Conservation (phyloP, 2,797 vertebrate genomes). For the Lithobates pipiens region DNA sequence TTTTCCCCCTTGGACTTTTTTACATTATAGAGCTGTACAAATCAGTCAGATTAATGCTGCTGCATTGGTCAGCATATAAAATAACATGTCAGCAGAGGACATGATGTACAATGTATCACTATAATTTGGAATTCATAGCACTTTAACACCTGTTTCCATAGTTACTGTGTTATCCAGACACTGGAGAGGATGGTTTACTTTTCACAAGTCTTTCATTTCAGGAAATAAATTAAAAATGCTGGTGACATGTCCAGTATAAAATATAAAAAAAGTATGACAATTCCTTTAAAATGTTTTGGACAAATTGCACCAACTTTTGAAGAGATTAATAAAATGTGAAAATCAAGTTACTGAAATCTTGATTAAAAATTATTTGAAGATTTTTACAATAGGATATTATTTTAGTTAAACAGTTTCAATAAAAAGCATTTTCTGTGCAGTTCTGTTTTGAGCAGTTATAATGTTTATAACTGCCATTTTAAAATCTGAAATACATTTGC, state of each 20-base stretch:
- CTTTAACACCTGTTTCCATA: conserved; percentile 86
- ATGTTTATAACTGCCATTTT: too few relatives aligned
- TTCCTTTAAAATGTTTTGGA: conserved; percentile 73
- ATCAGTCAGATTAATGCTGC: conserved; percentile 67
- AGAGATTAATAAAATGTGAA: conserved; percentile 65
- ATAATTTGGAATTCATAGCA: conserved; percentile 81
- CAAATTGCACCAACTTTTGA: conserved; percentile 65
- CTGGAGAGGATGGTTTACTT: conserved; percentile 76
- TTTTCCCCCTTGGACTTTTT: conserved; percentile 16
- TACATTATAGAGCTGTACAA: conserved; percentile 62
- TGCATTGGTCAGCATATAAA: conserved; percentile 74
- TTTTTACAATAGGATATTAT: too few relatives aligned
- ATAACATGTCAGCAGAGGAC: conserved; percentile 72
- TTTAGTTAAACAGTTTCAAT: too few relatives aligned
- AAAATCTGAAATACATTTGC: too few relatives aligned
- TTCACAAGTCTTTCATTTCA: conserved; percentile 80
- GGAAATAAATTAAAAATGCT: conserved; percentile 82
- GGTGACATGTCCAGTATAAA: conserved; percentile 74
- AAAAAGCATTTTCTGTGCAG: too few relatives aligned
- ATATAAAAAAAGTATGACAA: conserved; percentile 66
- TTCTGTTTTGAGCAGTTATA: too few relatives aligned
- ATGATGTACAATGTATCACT: conserved; percentile 75
- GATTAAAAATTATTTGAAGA: conserved; percentile 63
- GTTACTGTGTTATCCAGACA: conserved; percentile 82
- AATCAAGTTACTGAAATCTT: conserved; percentile 71